phyloP scores from a whole-genome alignment of 2,888 invertebrate genomes.

The Arge pagana region DNA sequence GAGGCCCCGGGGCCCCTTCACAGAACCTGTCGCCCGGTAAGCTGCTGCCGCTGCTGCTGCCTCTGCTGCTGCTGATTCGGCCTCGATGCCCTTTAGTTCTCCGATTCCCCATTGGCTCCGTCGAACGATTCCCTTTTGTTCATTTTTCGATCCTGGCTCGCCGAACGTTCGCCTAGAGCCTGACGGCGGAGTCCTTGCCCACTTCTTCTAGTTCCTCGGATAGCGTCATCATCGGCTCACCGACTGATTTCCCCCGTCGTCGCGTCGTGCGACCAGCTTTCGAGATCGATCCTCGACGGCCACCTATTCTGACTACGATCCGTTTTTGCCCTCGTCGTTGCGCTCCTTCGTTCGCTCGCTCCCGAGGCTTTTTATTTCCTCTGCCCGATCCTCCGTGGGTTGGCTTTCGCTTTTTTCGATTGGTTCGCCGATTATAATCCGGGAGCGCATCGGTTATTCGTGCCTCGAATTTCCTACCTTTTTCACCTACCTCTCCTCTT shows the following conservation, averaged over 20 bases:
- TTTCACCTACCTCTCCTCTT: slow-evolving; percentile 31
- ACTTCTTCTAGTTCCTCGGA: too few species aligned
- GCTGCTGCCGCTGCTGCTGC: too few species aligned
- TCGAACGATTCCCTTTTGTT: slow-evolving; percentile 8
- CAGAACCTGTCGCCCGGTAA: slow-evolving; percentile 54
- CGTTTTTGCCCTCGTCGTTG: not conserved
- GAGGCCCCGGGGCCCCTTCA: slow-evolving; percentile 24
- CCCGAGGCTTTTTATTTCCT: not conserved
- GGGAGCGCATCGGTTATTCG: slow-evolving; percentile 57
- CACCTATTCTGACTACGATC: not conserved
- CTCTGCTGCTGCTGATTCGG: slow-evolving; percentile 46
- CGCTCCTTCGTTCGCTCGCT: not conserved
- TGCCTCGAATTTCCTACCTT: slow-evolving; percentile 49
- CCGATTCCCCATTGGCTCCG: slow-evolving; percentile 43
- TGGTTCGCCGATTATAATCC: slow-evolving; percentile 53
- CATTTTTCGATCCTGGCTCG: slow-evolving; percentile 1
- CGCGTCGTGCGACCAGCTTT: not conserved
- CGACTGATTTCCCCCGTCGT: slow-evolving; percentile 2
- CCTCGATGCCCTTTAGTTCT: slow-evolving; percentile 45
- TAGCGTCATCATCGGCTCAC: not conserved
- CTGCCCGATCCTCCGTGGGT: not conserved
- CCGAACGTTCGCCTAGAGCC: too few species aligned
- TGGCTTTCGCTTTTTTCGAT: not conserved
- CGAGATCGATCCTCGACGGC: not conserved
- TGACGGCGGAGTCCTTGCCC: too few species aligned